Evolutionary conservation across 2,888 invertebrate species (phyloP).

Genomic region (Encarsia formosa): DNA sequence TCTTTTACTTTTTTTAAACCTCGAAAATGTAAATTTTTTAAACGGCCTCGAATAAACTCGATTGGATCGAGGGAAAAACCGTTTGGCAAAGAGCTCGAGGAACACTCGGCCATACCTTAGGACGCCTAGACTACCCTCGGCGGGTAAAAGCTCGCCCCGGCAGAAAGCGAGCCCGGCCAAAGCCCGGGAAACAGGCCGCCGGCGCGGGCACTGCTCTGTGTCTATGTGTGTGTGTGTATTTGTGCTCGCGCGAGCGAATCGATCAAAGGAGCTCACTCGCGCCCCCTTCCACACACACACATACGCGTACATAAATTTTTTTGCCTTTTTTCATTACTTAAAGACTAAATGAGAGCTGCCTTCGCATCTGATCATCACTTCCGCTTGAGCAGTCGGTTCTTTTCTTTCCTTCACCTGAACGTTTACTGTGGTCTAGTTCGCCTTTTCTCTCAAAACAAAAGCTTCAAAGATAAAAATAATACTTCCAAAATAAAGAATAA

Average conservation of each 20-base stretch:
- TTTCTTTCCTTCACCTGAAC: neutral
- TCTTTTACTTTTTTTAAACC: too few relatives aligned
- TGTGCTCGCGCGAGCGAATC: neutral
- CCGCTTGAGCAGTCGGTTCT: neutral
- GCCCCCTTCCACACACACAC: slow-evolving; percentile 1
- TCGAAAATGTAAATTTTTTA: too few relatives aligned
- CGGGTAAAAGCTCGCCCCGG: slow-evolving; percentile 10
- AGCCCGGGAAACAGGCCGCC: neutral
- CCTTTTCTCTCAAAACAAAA: neutral
- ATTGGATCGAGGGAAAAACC: neutral
- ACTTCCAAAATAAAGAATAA: too few relatives aligned
- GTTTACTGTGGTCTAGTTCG: neutral
- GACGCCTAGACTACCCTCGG: slow-evolving; percentile 16
- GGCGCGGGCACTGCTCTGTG: neutral
- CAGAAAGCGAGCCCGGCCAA: neutral
- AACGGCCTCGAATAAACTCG: too few relatives aligned
- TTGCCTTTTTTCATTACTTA: neutral
- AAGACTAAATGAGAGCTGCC: slow-evolving; percentile 15
- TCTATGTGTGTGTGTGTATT: neutral
- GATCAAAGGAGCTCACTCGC: neutral
- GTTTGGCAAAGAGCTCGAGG: neutral
- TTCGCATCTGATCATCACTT: slow-evolving; percentile 16
- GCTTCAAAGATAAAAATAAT: too few relatives aligned
- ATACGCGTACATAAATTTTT: neutral
- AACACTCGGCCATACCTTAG: neutral